A percentile compares a stretch with the other conserved stretches of the same genome.
Conservation (phyloP, 2,113 vertebrate genomes). For the Scomber scombrus region DNA sequence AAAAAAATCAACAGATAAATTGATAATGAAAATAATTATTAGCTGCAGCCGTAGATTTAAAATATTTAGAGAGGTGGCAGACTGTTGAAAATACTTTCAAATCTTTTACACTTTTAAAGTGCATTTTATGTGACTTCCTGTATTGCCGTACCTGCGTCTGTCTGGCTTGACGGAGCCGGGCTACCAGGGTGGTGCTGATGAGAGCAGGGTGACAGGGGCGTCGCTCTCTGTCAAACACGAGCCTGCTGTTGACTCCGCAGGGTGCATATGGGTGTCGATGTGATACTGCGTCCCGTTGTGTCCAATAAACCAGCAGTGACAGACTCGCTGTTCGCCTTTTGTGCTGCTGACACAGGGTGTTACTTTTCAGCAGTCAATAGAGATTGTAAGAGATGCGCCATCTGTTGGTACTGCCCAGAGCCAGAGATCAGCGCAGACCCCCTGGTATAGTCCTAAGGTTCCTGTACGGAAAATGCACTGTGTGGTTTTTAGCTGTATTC, state of each 20-base stretch:
- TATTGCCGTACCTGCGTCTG: neutral
- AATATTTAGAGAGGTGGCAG: neutral
- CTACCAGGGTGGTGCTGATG: conserved; percentile 75
- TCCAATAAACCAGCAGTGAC: conserved; percentile 39
- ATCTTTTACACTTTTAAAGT: neutral
- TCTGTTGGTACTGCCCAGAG: conserved; percentile 51
- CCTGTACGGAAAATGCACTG: conserved; percentile 35
- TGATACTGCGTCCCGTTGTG: conserved; percentile 24
- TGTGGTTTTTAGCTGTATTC: neutral
- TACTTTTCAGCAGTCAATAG: conserved; percentile 23
- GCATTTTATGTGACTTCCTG: conserved; percentile 39
- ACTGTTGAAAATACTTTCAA: neutral
- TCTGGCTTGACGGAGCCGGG: conserved; percentile 47
- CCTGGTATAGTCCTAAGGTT: conserved; percentile 7
- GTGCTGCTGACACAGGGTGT: conserved; percentile 4
- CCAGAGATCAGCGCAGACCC: conserved; percentile 27
- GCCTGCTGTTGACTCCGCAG: conserved; percentile 45
- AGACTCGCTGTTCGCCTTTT: neutral
- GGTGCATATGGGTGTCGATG: conserved; percentile 19
- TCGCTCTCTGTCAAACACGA: conserved; percentile 47
- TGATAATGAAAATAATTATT: neutral
- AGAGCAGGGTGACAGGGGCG: conserved; percentile 62
- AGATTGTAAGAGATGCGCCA: conserved; percentile 42
- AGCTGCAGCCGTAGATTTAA: neutral
- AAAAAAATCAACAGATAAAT: no score